These are phyloP conservation scores for Psittacus erithacus DNA, from an alignment of 2,113 vertebrate species.

Conservation along the genomic window DNA sequence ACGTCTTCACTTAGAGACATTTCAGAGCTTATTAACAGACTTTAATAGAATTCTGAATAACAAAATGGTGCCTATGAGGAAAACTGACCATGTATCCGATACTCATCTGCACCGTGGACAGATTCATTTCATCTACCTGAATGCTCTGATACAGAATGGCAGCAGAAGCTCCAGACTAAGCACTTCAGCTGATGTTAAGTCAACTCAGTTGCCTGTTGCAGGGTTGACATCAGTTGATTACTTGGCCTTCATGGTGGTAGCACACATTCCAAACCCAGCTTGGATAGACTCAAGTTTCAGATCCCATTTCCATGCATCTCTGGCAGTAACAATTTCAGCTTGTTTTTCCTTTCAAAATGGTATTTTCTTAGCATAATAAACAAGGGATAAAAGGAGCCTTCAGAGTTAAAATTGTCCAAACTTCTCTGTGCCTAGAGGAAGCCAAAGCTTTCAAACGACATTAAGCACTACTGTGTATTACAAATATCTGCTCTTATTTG, in stretches of 20 bases:
- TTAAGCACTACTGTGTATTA: not conserved
- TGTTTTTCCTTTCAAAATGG: conserved; percentile 37
- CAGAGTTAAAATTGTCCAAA: conserved; percentile 33
- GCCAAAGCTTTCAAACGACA: conserved; percentile 53
- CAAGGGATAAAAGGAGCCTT: not conserved
- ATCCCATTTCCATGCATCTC: not conserved
- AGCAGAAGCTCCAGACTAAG: not conserved
- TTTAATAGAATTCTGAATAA: not conserved
- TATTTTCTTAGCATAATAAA: conserved; percentile 47
- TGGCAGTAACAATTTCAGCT: conserved; percentile 33
- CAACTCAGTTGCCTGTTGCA: not conserved
- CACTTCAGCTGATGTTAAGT: not conserved
- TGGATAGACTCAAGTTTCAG: not conserved
- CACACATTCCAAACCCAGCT: not conserved
- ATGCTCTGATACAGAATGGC: not conserved
- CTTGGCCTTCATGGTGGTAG: not conserved
- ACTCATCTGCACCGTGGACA: not conserved
- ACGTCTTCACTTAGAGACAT: not conserved
- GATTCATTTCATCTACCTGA: not conserved
- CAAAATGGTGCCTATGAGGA: not conserved
- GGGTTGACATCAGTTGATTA: not conserved
- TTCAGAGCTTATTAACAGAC: not conserved
- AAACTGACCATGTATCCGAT: not conserved
- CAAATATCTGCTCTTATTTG: not conserved
- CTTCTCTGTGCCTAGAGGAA: conserved; percentile 23